Conservation (phyloP, 2,797 vertebrate species). For the Brachymystax lenok region DNA sequence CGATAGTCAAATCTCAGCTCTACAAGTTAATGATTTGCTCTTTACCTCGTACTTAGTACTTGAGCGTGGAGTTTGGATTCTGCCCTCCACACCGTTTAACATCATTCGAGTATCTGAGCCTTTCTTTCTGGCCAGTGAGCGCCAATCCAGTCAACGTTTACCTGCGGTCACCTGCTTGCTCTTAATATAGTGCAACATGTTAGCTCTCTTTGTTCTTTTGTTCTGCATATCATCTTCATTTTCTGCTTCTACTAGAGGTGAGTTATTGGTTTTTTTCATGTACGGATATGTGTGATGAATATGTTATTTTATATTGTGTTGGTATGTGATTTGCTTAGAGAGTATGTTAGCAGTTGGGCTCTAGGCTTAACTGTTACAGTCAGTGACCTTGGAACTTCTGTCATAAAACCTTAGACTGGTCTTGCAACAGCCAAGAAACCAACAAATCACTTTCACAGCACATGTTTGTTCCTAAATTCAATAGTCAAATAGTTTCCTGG, state of each 20-base stretch:
- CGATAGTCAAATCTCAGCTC: slow-evolving; percentile 53
- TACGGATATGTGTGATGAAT: not conserved
- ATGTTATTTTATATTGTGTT: not conserved
- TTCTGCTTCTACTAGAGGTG: slow-evolving; percentile 86
- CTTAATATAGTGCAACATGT: slow-evolving; percentile 76
- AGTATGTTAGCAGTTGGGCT: not conserved
- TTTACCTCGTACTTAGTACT: slow-evolving; percentile 87
- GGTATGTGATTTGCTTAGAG: not conserved
- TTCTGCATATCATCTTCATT: slow-evolving; percentile 81
- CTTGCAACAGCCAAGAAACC: not conserved
- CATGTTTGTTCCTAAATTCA: too few relatives aligned
- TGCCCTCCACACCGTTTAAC: slow-evolving; percentile 87
- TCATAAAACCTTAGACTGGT: not conserved
- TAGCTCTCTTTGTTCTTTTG: slow-evolving; percentile 78
- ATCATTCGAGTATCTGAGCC: slow-evolving; percentile 61
- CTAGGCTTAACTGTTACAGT: not conserved
- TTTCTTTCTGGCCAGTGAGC: slow-evolving; percentile 56
- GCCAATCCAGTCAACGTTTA: slow-evolving; percentile 45
- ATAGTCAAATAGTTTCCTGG: too few relatives aligned
- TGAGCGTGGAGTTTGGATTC: slow-evolving; percentile 98
- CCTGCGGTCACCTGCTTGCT: slow-evolving; percentile 14
- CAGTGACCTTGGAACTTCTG: not conserved
- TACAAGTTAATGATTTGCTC: slow-evolving; percentile 89
- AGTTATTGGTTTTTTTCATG: slow-evolving; percentile 54
- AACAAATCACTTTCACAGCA: not conserved